Evolutionary conservation across 1,140 invertebrate species (phyloP).

Genomic region (Drosophila grimshawi): DNA sequence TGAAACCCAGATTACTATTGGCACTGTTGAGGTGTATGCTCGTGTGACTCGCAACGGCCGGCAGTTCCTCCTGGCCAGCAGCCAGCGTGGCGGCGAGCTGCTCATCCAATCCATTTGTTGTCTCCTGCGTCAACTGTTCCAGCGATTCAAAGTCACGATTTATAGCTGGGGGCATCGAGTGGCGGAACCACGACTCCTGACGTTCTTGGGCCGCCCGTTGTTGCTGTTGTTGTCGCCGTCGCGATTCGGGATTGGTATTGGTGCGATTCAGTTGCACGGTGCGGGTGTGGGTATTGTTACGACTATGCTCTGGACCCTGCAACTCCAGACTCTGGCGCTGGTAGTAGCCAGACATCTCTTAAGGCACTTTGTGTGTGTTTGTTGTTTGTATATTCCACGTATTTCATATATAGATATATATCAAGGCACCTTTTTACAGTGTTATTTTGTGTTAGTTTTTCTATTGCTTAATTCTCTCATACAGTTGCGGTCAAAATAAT

Average conservation of each 20-base stretch:
- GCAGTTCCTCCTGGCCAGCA: neutral
- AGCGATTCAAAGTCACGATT: slow-evolving; percentile 75
- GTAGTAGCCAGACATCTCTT: slow-evolving; percentile 54
- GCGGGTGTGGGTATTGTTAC: slow-evolving; percentile 10
- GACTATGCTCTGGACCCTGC: slow-evolving; percentile 28
- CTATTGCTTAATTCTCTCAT: no score
- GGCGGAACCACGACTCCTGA: slow-evolving; percentile 78
- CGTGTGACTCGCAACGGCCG: slow-evolving; percentile 37
- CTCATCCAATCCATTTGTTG: slow-evolving; percentile 67
- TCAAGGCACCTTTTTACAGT: slow-evolving; percentile 52
- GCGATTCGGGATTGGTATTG: slow-evolving; percentile 43
- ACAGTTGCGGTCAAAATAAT: no score
- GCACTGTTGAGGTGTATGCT: slow-evolving; percentile 81
- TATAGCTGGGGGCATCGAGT: slow-evolving; percentile 77
- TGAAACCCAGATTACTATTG: slow-evolving; percentile 79
- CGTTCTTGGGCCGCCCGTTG: slow-evolving; percentile 63
- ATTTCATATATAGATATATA: slow-evolving; percentile 2
- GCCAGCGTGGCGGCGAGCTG: slow-evolving; percentile 69
- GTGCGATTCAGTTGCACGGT: slow-evolving; percentile 25
- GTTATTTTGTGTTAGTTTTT: slow-evolving; percentile 34
- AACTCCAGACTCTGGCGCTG: slow-evolving; percentile 70
- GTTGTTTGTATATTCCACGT: slow-evolving; percentile 19
- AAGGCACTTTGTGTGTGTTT: slow-evolving; percentile 8
- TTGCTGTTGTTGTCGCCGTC: slow-evolving; percentile 70
- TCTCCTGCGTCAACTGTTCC: slow-evolving; percentile 64